Percentiles rank a stretch among this genome's conserved stretches.
These are phyloP conservation scores for Diarsia brunnea DNA, from an alignment of 2,888 invertebrate genomes.

Conservation along the genomic window DNA sequence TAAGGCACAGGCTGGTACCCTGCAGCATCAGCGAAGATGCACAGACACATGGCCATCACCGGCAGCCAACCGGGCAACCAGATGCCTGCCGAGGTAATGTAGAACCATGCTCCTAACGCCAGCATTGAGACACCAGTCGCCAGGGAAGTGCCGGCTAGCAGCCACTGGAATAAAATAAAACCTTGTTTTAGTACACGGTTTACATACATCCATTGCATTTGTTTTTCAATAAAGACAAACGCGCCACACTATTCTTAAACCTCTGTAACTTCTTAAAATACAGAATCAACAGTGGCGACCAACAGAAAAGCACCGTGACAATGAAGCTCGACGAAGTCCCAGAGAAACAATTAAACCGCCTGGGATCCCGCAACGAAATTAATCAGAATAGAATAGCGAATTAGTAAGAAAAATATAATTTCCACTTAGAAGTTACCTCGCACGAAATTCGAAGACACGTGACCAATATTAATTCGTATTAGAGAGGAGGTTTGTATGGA, in stretches of 20 bases:
- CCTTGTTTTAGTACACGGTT: background rate
- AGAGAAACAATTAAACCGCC: no score
- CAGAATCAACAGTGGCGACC: no score
- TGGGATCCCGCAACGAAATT: no score
- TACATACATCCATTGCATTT: no score
- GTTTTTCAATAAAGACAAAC: no score
- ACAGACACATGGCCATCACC: slow-evolving; percentile 85
- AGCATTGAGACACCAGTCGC: slow-evolving; percentile 86
- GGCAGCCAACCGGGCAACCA: slow-evolving; percentile 88
- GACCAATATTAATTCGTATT: background rate
- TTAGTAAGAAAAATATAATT: no score
- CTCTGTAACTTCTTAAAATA: no score
- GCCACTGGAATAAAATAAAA: slow-evolving; percentile 78
- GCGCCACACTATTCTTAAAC: no score
- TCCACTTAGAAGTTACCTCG: background rate
- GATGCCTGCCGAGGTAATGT: slow-evolving; percentile 78
- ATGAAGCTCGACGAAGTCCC: no score
- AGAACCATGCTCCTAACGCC: slow-evolving; percentile 86
- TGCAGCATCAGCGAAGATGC: slow-evolving; percentile 87
- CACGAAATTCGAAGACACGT: background rate
- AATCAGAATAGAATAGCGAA: no score
- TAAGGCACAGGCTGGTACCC: slow-evolving; percentile 88
- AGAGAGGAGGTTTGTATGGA: background rate
- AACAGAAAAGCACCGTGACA: no score
- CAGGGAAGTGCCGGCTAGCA: slow-evolving; percentile 84